These are phyloP conservation scores for Zaprionus africanus DNA, from an alignment of 1,140 invertebrate species.

Conservation along the genomic window DNA sequence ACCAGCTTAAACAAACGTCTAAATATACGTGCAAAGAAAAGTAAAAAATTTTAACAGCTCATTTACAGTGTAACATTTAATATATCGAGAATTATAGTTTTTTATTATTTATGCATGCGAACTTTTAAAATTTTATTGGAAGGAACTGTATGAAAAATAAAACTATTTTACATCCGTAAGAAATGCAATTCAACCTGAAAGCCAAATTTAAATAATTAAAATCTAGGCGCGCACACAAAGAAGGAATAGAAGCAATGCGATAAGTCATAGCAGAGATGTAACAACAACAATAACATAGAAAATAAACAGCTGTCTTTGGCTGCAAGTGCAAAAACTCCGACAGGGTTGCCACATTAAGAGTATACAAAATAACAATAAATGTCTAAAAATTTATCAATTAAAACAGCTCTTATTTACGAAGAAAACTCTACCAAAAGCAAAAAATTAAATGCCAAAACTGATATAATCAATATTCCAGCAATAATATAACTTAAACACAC, in stretches of 20 bases:
- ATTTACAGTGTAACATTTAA: not conserved
- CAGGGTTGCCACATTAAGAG: slow-evolving; percentile 14
- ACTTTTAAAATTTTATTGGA: not conserved
- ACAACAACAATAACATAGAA: slow-evolving; percentile 15
- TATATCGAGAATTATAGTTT: not conserved
- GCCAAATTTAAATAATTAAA: not conserved
- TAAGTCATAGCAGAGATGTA: not conserved
- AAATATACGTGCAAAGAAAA: not conserved
- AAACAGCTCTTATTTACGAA: not conserved
- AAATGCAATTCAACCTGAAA: not conserved
- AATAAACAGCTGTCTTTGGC: slow-evolving; percentile 36
- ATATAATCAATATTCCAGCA: not conserved
- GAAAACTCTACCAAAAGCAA: not conserved
- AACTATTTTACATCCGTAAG: too few relatives aligned
- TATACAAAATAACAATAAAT: not conserved
- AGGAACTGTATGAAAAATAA: too few relatives aligned
- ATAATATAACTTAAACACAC: not conserved
- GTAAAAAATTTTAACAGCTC: not conserved
- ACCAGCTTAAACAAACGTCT: slow-evolving; percentile 11
- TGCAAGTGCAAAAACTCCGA: slow-evolving; percentile 30
- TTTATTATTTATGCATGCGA: not conserved
- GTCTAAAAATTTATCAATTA: slow-evolving; percentile 13
- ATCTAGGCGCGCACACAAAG: not conserved
- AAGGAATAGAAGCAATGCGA: not conserved
- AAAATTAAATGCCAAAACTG: not conserved